Percentiles rank a stretch among this genome's conserved stretches.
phyloP scores from a whole-genome alignment of 2,888 invertebrate genomes.

The Opisthograptis luteolata region DNA sequence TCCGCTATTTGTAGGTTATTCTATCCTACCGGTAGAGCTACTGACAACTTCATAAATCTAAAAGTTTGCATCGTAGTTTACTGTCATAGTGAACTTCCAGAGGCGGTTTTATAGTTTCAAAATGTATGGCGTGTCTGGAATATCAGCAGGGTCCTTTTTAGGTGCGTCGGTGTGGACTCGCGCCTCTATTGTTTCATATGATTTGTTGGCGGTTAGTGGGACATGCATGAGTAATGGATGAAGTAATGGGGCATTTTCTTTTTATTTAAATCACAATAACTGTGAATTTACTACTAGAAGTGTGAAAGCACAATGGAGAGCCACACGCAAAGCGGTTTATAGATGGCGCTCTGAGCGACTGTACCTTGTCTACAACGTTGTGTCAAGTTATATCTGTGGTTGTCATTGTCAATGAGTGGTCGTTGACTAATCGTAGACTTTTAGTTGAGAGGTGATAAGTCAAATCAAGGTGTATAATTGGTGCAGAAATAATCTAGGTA shows the following conservation, averaged over 20 bases:
- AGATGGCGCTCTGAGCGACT: too few relatives aligned
- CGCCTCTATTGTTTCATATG: constrained; percentile 45
- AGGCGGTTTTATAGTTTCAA: constrained; percentile 57
- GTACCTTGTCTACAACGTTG: too few relatives aligned
- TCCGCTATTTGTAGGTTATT: background rate
- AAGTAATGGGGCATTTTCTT: constrained; percentile 17
- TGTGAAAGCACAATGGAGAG: too few relatives aligned
- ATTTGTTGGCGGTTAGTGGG: constrained; percentile 37
- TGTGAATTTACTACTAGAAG: background rate
- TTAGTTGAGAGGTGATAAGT: too few relatives aligned
- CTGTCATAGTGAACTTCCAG: constrained; percentile 58
- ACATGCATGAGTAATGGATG: constrained; percentile 26
- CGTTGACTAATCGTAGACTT: too few relatives aligned
- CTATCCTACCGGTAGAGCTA: constrained; percentile 13
- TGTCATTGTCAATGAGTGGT: too few relatives aligned
- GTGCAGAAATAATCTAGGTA: too few relatives aligned
- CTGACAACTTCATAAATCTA: constrained; percentile 64
- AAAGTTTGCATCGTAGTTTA: constrained; percentile 65
- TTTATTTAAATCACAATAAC: background rate
- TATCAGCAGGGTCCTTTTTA: constrained; percentile 43
- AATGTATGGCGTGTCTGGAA: constrained; percentile 48
- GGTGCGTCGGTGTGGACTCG: constrained; percentile 43
- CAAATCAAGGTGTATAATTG: too few relatives aligned
- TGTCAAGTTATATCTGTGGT: too few relatives aligned
- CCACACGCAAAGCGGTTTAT: too few relatives aligned